Percentiles rank a stretch among this genome's conserved stretches.
These are phyloP conservation scores for Neosilurus hyrtlii DNA, from an alignment of 2,797 vertebrate genomes.

Conservation along the genomic window DNA sequence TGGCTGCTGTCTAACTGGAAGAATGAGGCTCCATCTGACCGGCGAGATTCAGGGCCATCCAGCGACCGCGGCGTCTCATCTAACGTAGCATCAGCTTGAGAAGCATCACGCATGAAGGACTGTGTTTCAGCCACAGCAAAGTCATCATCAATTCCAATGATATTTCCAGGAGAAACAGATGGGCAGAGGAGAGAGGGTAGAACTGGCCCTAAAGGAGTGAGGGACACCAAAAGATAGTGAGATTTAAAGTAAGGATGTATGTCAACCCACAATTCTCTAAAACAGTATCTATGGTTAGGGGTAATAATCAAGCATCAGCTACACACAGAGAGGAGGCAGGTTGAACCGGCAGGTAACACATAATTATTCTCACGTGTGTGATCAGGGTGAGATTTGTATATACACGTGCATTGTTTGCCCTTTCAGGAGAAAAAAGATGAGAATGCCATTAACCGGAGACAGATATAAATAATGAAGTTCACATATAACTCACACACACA, in stretches of 20 bases:
- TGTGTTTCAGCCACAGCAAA: constrained; percentile 73
- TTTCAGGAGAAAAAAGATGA: background rate
- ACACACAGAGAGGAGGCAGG: background rate
- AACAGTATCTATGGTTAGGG: background rate
- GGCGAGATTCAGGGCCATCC: constrained; percentile 45
- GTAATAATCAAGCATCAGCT: background rate
- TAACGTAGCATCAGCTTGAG: constrained; percentile 1
- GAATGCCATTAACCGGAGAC: background rate
- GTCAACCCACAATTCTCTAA: background rate
- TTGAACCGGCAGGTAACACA: background rate
- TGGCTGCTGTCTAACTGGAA: constrained; percentile 60
- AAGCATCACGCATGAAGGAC: constrained; percentile 62
- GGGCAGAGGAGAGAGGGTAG: constrained; percentile 21
- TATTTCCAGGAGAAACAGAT: constrained; percentile 49
- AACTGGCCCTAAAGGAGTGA: constrained; percentile 42
- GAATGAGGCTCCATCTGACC: constrained; percentile 46
- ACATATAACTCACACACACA: background rate
- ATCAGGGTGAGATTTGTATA: background rate
- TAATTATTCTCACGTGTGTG: background rate
- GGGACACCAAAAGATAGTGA: background rate
- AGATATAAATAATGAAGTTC: too few species aligned
- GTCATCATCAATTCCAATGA: constrained; percentile 63
- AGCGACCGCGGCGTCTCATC: constrained; percentile 36
- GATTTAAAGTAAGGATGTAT: background rate
- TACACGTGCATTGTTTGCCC: background rate